A percentile compares a stretch with the other conserved stretches of the same genome.
phyloP scores from a whole-genome alignment of 1,140 invertebrate species.

The Probaryconus sp. region DNA sequence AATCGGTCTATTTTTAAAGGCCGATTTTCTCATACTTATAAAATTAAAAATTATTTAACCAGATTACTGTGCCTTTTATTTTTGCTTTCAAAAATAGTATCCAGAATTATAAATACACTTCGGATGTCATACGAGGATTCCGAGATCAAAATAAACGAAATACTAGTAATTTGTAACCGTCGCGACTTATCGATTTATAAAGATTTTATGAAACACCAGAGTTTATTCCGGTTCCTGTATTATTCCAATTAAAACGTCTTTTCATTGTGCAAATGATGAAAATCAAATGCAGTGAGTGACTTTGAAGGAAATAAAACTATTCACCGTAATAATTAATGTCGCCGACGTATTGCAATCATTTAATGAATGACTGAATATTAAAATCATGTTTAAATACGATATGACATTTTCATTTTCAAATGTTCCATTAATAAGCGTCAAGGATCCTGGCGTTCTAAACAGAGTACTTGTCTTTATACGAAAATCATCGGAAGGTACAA shows the following conservation, averaged over 20 bases:
- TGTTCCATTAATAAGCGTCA: too few species aligned
- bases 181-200: constrained; percentile 22
- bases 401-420: too few species aligned
- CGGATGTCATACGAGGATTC: constrained; percentile 16
- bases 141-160: constrained; percentile 26
- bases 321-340: too few species aligned
- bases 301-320: too few species aligned
- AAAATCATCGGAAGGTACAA: constrained; percentile 69
- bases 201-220: constrained; percentile 12
- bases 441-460: not conserved
- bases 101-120: constrained; percentile 27
- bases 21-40: constrained; percentile 25
- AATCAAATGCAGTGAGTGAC: too few species aligned
- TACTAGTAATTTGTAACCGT: constrained; percentile 19
- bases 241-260: too few species aligned
- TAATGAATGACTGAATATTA: too few species aligned
- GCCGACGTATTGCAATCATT: too few species aligned
- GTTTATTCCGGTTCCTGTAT: not conserved
- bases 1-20: constrained; percentile 35
- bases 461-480: constrained; percentile 75
- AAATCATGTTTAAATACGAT: too few species aligned
- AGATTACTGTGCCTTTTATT: constrained; percentile 8
- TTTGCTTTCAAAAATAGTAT: constrained; percentile 22
- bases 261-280: too few species aligned
- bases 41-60: constrained; percentile 27